A percentile compares a stretch with the other conserved stretches of the same genome.
Evolutionary conservation across 2,888 invertebrate species (phyloP).

Genomic region (Troilus luridus): DNA sequence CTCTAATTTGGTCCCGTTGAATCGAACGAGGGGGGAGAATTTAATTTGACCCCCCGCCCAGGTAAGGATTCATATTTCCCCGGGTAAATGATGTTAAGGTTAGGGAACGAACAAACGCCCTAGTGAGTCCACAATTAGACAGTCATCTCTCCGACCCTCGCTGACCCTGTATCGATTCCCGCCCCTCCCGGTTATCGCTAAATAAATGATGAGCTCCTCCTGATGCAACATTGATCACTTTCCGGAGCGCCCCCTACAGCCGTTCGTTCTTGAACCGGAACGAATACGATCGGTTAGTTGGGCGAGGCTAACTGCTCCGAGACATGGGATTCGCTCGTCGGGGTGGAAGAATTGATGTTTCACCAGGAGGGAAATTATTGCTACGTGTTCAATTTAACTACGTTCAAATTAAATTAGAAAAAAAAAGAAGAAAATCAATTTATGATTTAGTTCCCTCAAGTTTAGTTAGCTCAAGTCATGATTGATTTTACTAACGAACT

Average conservation of each 20-base stretch:
- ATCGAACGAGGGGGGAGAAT: not conserved
- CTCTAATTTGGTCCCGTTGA: conserved; percentile 2
- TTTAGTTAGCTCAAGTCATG: no score
- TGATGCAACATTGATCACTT: conserved; percentile 48
- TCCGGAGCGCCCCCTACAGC: not conserved
- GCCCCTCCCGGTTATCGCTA: conserved; percentile 18
- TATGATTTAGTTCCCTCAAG: no score
- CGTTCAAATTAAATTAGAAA: not conserved
- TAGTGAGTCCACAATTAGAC: not conserved
- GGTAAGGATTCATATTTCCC: conserved; percentile 40
- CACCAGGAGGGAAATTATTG: not conserved
- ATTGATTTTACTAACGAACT: no score
- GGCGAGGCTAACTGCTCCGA: not conserved
- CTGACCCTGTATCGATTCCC: conserved; percentile 12
- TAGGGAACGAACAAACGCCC: not conserved
- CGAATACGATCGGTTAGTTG: conserved; percentile 32
- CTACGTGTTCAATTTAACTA: not conserved
- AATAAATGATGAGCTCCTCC: conserved; percentile 49
- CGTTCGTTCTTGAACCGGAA: not conserved
- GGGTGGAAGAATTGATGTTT: not conserved
- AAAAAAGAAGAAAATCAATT: not conserved
- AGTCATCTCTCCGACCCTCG: conserved; percentile 1
- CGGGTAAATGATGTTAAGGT: not conserved
- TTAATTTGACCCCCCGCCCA: conserved; percentile 3
- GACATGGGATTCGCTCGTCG: conserved; percentile 15